Base-by-base conservation (phyloP, 2,797 vertebrate species). In the Ambastaia sidthimunki region DNA sequence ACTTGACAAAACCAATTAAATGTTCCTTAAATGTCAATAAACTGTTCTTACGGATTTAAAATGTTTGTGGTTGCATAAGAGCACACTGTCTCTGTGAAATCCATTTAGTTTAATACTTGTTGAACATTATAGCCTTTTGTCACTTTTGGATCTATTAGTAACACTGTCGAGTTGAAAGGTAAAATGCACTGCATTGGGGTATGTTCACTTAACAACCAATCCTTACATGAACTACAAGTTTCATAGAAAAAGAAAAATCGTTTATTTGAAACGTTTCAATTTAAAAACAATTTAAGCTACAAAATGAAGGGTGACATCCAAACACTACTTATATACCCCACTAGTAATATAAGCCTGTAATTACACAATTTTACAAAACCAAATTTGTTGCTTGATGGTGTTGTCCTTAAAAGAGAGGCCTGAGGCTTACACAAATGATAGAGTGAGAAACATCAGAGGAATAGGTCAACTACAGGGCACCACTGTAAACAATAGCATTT, bases 251-350 rank as follows among this genome's bases (percentile, higher is more conserved):
- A 67, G 72, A 85, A 82, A 85, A 81, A 73, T 80, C 12, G 34
- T 82, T 83, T 83, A 85, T 85, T 82, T 83, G 55, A 78, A 81
- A 74, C 81, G 78, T 25, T 23, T 80, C 23, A 44, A 74, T 76
- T 10, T 10, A 10, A 76, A 66, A 16, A 76, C 52, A 70, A 66
- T 70, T 77, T 74, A 70, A 72, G 34, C 77, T 84, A 83, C 80
- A 82, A 82, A 83, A 74, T 73, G 65, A 67, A 52, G 19, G 62
- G 71, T 55, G 48, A 65, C 62, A 77, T 57, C 28, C 12, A 74
- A 83, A 76, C 41, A 63, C 72, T 82, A 84, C 12, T 69, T 72
- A 19, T 69, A 76, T 23, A 77, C 55, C 71, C 63, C 7, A 28
- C 80, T 82, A 82, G 65, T 72, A 69, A 77, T 62, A 73, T 37